phyloP scores from a whole-genome alignment of 1,140 invertebrate genomes.

The Cyrtorhinus lividipennis region DNA sequence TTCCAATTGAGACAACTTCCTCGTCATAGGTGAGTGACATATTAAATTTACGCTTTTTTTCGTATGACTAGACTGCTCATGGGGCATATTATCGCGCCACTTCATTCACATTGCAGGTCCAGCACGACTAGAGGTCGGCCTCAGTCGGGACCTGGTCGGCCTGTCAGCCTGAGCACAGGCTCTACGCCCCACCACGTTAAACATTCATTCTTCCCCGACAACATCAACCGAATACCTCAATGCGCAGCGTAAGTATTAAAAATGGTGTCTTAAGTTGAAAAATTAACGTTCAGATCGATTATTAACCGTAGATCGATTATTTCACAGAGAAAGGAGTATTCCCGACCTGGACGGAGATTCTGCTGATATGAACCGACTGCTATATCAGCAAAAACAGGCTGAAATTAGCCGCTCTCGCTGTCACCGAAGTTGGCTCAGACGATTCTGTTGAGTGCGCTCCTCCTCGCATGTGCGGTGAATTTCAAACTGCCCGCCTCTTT shows the following conservation, averaged over 20 bases:
- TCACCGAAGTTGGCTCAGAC: conserved; percentile 22
- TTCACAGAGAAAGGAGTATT: conserved; percentile 62
- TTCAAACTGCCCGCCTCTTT: conserved; percentile 85
- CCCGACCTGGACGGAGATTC: conserved; percentile 55
- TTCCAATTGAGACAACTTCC: conserved; percentile 74
- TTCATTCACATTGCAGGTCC: no score
- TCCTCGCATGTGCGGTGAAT: conserved; percentile 71
- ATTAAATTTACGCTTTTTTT: no score
- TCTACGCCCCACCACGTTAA: conserved; percentile 43
- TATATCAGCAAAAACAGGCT: conserved; percentile 32
- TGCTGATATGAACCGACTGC: conserved; percentile 37
- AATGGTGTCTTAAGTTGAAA: no score
- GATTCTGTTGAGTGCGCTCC: conserved; percentile 53
- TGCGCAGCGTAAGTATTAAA: conserved; percentile 64
- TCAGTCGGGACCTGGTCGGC: conserved; percentile 44
- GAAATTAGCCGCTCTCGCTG: conserved; percentile 26
- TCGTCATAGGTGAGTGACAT: conserved; percentile 47
- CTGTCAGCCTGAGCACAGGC: conserved; percentile 57
- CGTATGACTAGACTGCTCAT: no score
- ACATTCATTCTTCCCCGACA: conserved; percentile 68
- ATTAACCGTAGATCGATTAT: no score
- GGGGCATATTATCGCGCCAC: no score
- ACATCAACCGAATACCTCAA: conserved; percentile 58
- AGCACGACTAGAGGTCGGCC: not conserved
- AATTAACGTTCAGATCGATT: no score